Percentiles rank a stretch among this genome's conserved stretches.
Conservation (phyloP, 2,113 vertebrate genomes). For the Campylorhamphus procurvoides region DNA sequence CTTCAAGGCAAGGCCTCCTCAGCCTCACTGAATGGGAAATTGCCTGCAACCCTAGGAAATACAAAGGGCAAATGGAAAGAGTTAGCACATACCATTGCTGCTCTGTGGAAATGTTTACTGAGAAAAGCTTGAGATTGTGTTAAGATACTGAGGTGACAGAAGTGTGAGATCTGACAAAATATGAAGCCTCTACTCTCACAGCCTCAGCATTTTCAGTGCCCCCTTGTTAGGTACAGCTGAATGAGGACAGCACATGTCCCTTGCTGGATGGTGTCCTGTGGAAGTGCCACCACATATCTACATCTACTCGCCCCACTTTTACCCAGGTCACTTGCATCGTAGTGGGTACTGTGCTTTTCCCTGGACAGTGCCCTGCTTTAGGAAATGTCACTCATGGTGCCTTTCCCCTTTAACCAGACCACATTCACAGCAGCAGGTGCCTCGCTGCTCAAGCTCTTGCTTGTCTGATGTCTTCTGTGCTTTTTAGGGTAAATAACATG, state of each 20-base stretch:
- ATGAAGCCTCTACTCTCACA: neutral
- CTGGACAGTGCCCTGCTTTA: neutral
- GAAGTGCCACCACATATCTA: neutral
- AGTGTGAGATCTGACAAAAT: conserved; percentile 21
- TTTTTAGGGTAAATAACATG: neutral
- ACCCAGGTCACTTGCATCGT: neutral
- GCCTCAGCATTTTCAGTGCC: neutral
- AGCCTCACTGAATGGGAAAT: neutral
- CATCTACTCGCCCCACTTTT: neutral
- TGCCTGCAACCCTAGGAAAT: neutral
- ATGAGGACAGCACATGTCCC: neutral
- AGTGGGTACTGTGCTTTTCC: neutral
- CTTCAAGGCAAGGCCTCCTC: neutral
- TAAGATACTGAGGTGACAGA: neutral
- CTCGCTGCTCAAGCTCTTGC: neutral
- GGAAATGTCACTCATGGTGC: neutral
- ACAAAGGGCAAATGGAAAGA: conserved; percentile 44
- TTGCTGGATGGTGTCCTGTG: neutral
- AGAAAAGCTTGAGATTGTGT: conserved; percentile 31
- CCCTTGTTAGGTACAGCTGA: neutral
- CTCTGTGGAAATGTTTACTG: conserved; percentile 52
- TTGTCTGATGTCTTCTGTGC: neutral
- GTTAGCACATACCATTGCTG: conserved; percentile 32
- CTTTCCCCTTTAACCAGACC: neutral
- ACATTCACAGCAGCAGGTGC: neutral